These are phyloP conservation scores for Steinernema carpocapsae DNA, from an alignment of 2,888 invertebrate genomes.

Conservation along the genomic window DNA sequence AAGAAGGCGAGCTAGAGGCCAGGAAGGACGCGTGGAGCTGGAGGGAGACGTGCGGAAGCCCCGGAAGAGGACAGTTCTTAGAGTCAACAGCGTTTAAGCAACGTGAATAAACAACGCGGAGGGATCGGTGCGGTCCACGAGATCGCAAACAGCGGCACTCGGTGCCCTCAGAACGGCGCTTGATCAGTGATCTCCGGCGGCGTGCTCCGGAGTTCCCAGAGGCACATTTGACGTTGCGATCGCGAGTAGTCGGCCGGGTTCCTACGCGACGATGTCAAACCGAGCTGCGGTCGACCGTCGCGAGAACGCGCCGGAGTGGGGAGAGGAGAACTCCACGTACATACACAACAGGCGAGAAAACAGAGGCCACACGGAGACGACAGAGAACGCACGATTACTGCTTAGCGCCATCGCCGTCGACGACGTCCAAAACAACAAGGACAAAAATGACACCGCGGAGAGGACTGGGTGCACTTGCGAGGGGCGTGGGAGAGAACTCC, in stretches of 20 bases:
- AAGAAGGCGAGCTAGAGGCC: not conserved
- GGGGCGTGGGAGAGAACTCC: too few species aligned
- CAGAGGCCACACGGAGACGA: too few species aligned
- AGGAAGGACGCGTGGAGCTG: too few species aligned
- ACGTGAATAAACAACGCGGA: not conserved
- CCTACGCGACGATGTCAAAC: not conserved
- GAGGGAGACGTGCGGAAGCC: too few species aligned
- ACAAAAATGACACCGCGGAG: too few species aligned
- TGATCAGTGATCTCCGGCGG: not conserved
- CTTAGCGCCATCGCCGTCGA: too few species aligned
- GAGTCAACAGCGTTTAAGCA: not conserved
- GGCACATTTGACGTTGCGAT: not conserved
- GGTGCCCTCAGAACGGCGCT: not conserved
- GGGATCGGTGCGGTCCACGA: not conserved
- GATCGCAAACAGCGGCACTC: not conserved
- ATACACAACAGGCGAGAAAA: too few species aligned
- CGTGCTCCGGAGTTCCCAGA: not conserved
- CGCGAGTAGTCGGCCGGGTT: not conserved
- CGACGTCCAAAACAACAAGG: too few species aligned
- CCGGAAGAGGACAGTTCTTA: not conserved
- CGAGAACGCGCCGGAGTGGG: too few species aligned
- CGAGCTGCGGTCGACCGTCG: constrained; percentile 8
- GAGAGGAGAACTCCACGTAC: too few species aligned
- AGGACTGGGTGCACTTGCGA: too few species aligned
- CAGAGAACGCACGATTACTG: too few species aligned